These are phyloP conservation scores for Diplolepis rosae DNA, from an alignment of 2,888 invertebrate genomes.

Conservation along the genomic window DNA sequence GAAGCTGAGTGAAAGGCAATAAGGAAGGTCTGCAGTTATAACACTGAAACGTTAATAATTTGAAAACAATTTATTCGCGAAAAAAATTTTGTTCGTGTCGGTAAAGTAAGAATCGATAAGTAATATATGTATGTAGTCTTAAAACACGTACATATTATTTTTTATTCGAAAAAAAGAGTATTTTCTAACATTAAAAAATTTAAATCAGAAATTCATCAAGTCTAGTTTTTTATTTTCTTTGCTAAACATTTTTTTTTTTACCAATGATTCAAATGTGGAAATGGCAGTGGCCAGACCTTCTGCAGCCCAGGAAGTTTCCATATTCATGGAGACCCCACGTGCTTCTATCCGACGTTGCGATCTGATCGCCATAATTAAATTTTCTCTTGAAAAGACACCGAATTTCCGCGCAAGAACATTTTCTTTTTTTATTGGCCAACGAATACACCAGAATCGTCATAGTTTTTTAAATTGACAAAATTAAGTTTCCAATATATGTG, in stretches of 20 bases:
- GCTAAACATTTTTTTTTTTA: constrained; percentile 44
- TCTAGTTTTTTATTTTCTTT: not conserved
- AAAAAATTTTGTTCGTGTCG: too few species aligned
- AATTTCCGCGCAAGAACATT: not conserved
- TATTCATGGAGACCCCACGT: constrained; percentile 75
- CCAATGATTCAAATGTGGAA: constrained; percentile 61
- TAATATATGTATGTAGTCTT: too few species aligned
- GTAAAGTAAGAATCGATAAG: too few species aligned
- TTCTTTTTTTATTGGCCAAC: too few species aligned
- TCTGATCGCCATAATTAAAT: constrained; percentile 50
- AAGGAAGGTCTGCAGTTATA: too few species aligned
- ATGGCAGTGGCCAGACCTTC: constrained; percentile 66
- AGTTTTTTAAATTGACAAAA: not conserved
- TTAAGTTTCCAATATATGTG: not conserved
- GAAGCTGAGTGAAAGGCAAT: too few species aligned
- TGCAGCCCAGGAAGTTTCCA: constrained; percentile 79
- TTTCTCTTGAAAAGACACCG: not conserved
- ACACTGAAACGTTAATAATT: too few species aligned
- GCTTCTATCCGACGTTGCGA: constrained; percentile 52
- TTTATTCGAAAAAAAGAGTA: not conserved
- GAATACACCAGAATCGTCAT: too few species aligned
- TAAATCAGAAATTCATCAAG: not conserved
- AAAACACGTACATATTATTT: too few species aligned
- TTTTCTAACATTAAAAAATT: not conserved
- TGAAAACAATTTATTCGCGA: too few species aligned